A percentile compares a stretch with the other conserved stretches of the same genome.
Conservation (phyloP, 2,113 vertebrate species). For the Scomber colias region DNA sequence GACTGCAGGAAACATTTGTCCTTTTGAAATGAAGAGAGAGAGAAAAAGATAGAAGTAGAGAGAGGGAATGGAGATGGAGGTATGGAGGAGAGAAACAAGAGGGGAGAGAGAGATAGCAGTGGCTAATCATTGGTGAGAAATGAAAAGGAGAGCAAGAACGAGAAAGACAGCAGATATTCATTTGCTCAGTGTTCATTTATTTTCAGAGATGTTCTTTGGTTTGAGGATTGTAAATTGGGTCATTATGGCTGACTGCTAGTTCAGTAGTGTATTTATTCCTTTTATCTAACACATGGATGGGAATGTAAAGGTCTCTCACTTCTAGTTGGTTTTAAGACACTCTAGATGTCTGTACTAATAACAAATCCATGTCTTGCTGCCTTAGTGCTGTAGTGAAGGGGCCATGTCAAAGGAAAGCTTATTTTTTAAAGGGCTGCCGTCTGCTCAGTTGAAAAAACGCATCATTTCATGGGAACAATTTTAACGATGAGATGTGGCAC, state of each 20-base stretch:
- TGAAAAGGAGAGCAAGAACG: constrained; percentile 4
- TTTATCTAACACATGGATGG: constrained; percentile 45
- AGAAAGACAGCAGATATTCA: constrained; percentile 34
- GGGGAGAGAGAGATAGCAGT: constrained; percentile 5
- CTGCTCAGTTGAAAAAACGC: background rate
- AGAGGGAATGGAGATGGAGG: constrained; percentile 30
- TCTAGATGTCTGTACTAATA: constrained; percentile 46
- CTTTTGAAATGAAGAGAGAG: constrained; percentile 74
- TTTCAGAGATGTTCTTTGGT: constrained; percentile 63
- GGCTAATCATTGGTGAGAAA: constrained; percentile 21
- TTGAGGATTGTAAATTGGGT: constrained; percentile 67
- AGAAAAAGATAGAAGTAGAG: constrained; percentile 26
- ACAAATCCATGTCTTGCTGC: constrained; percentile 39
- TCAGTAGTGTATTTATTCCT: constrained; percentile 55
- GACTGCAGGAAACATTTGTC: constrained; percentile 81
- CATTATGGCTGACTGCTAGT: constrained; percentile 57
- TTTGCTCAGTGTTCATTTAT: constrained; percentile 67
- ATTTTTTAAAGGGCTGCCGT: constrained; percentile 18
- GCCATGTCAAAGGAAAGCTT: constrained; percentile 26
- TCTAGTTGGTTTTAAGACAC: constrained; percentile 43
- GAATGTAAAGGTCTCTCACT: constrained; percentile 51
- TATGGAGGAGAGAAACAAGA: constrained; percentile 24
- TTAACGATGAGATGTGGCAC: constrained; percentile 27
- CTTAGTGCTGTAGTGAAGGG: constrained; percentile 28
- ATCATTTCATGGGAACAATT: constrained; percentile 28